Conservation (phyloP, 2,797 vertebrate species). For the Lepus townsendii region DNA sequence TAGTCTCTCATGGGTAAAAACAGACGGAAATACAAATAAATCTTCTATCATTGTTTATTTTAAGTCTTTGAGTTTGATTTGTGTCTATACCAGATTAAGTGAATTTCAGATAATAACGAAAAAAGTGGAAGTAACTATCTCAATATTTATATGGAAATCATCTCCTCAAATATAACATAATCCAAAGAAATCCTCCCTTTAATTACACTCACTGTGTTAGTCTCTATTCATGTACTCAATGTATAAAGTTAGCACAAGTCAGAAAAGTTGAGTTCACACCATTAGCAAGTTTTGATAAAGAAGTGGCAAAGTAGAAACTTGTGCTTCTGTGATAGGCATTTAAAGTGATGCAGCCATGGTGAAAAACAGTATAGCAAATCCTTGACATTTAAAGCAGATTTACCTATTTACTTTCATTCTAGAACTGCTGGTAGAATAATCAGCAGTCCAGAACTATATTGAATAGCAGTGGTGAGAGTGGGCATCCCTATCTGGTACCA, state of each 20-base stretch:
- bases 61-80: not conserved
- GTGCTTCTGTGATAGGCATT: not conserved
- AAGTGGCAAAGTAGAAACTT: not conserved
- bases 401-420: not conserved
- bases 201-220: not conserved
- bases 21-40: not conserved
- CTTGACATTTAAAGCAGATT: slow-evolving; percentile 22
- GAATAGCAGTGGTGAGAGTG: no score
- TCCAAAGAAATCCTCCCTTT: not conserved
- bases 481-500: no score
- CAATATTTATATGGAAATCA: not conserved
- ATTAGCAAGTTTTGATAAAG: not conserved
- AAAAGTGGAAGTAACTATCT: not conserved
- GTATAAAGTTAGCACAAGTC: not conserved
- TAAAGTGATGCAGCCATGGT: not conserved
- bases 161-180: not conserved
- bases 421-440: no score
- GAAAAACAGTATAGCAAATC: not conserved
- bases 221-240: not conserved
- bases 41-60: not conserved
- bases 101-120: slow-evolving; percentile 11
- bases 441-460: no score
- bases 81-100: not conserved
- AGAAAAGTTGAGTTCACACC: not conserved
- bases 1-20: not conserved